Evolutionary conservation across 2,113 vertebrate species (phyloP), one percentile per base, ranked within the genome.

Genomic region (Scolopax mira): DNA sequence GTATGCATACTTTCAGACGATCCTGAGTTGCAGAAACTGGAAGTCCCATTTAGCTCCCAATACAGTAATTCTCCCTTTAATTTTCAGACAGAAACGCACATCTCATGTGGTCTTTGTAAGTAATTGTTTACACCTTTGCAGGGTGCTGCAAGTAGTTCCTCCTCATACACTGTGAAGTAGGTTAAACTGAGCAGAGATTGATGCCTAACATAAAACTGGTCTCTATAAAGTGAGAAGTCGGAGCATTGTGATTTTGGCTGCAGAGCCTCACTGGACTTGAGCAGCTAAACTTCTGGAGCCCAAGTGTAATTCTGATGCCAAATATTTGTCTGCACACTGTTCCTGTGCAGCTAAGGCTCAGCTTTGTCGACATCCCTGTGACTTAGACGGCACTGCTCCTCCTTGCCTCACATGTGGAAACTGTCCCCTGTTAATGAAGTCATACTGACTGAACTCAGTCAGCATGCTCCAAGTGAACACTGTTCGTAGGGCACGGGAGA

Each of bases 381-480:
- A 96, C 93, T 75, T 82, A 83, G 79, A 96, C 96, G 83, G 90
- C 41, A 46, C 72, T 95, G 87, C 58, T 97, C 85, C 91, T 97
- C 95, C 79, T 93, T 95, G 69, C 72, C 48, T 93, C 85, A 78
- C 87, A 86, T 89, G 64, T 79, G 96, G 49, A 94, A 96, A 80
- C 60, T 82, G 94, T 97, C 95, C 96, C 96, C 85, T 93, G 96
- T 74, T 96, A 77, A 95, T 97, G 95, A 98, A 97, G 94, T 97
- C 97, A 97, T 93, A 44, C 74, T 86, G 67, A 80, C 84, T 85
- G 95, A 91, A 82, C 16, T 54, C 52, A 54, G 3, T 13, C 52
- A 86, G 89, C 25, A 21, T 11, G 21, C 78, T 90, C 62, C 39
- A 89, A 93, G 42, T 30, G 80, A 96, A 42, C 52, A 33, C 69